A percentile compares a stretch with the other conserved stretches of the same genome.
These are phyloP conservation scores for Nomada hirtipes DNA, from an alignment of 2,888 invertebrate species.

Conservation along the genomic window DNA sequence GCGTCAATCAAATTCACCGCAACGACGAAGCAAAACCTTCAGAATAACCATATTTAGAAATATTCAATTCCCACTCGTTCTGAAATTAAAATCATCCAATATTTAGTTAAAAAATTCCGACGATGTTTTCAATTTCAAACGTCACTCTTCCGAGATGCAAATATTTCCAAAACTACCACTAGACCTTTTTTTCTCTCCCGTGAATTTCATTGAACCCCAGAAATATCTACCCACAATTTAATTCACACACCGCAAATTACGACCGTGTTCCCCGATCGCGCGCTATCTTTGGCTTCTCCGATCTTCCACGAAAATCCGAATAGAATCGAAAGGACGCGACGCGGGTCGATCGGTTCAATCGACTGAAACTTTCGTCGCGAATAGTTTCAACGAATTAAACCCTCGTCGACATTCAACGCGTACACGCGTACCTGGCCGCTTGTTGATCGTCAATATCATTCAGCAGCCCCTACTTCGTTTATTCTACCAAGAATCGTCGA, in stretches of 20 bases:
- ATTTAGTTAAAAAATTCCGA: too few relatives aligned
- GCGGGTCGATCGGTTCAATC: not conserved
- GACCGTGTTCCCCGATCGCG: slow-evolving; percentile 9
- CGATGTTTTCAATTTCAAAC: too few relatives aligned
- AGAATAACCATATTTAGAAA: too few relatives aligned
- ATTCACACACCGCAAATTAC: not conserved
- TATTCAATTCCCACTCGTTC: too few relatives aligned
- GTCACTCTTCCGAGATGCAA: too few relatives aligned
- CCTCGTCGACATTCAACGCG: too few relatives aligned
- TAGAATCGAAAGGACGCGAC: not conserved
- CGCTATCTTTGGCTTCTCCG: slow-evolving; percentile 60
- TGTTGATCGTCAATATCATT: not conserved
- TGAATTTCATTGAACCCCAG: not conserved
- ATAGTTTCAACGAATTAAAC: slow-evolving; percentile 1
- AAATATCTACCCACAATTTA: not conserved
- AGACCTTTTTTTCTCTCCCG: too few relatives aligned
- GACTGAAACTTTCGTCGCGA: not conserved
- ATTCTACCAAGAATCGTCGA: not conserved
- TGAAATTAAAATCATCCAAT: too few relatives aligned
- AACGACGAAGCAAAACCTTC: not conserved
- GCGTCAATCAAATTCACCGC: not conserved
- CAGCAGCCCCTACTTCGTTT: not conserved
- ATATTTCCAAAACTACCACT: too few relatives aligned
- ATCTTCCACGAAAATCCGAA: not conserved
- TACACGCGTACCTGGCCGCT: too few relatives aligned